phyloP scores from a whole-genome alignment of 2,113 vertebrate genomes.

The Pluvialis apricaria region DNA sequence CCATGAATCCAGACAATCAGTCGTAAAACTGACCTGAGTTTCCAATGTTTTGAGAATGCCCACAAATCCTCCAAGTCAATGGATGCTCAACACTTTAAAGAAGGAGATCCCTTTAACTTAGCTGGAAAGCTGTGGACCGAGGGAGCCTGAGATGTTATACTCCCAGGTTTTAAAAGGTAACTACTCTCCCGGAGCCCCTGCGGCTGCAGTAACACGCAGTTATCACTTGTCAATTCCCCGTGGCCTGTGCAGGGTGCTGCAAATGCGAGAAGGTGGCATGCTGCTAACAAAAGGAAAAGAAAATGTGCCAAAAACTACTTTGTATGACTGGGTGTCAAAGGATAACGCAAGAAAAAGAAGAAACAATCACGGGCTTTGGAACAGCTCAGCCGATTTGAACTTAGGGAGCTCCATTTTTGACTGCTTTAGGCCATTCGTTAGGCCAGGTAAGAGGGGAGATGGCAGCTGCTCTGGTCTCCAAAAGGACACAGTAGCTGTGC shows the following conservation, averaged over 20 bases:
- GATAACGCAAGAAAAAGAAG: not conserved
- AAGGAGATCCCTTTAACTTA: not conserved
- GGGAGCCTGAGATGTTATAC: accelerated
- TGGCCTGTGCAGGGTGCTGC: not conserved
- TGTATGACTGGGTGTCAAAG: not conserved
- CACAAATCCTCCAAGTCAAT: not conserved
- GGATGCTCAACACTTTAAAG: not conserved
- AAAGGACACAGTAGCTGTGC: not conserved
- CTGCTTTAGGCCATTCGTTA: accelerated
- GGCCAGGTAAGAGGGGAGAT: not conserved
- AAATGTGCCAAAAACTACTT: not conserved
- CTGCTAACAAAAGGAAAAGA: not conserved
- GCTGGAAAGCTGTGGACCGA: not conserved
- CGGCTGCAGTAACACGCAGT: accelerated
- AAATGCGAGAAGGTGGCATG: not conserved
- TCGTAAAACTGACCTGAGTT: not conserved
- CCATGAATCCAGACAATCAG: not conserved
- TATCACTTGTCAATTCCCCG: not conserved
- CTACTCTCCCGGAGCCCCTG: not conserved
- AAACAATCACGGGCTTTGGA: not conserved
- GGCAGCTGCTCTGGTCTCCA: not conserved
- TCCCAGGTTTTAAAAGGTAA: not conserved
- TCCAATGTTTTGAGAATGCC: not conserved
- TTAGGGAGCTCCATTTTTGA: not conserved
- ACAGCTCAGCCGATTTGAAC: not conserved